A percentile compares a stretch with the other conserved stretches of the same genome.
Conservation (phyloP, 92 coral and sea anemone genomes). For the Phenganax stokvisi region DNA sequence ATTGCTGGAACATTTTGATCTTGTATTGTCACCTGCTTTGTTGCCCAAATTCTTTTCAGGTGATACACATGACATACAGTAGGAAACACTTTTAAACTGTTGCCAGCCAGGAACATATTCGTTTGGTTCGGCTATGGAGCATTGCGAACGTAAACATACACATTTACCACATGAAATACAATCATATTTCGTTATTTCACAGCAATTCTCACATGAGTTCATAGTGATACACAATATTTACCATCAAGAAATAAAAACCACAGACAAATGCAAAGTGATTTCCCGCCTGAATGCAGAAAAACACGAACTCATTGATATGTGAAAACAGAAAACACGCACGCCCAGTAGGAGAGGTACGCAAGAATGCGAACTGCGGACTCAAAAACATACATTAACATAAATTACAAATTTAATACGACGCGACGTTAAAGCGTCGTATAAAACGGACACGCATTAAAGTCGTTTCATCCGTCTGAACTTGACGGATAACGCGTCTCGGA, state of each 20-base stretch:
- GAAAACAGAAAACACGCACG: background rate
- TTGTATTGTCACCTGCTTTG: background rate
- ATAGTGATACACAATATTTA: slow-evolving; percentile 19
- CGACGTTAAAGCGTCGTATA: background rate
- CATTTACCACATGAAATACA: slow-evolving; percentile 20
- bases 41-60: slow-evolving; percentile 21
- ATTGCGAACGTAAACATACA: slow-evolving; percentile 31
- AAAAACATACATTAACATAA: background rate
- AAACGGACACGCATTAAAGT: background rate
- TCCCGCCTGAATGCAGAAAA: slow-evolving; percentile 22
- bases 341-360: background rate
- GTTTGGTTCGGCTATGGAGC: slow-evolving; percentile 35
- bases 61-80: slow-evolving; percentile 36
- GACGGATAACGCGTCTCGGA: too few species aligned
- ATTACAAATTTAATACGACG: slow-evolving; percentile 3
- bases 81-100: slow-evolving; percentile 34
- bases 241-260: slow-evolving; percentile 38
- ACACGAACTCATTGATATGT: background rate
- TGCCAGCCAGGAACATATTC: slow-evolving; percentile 33
- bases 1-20: slow-evolving; percentile 19
- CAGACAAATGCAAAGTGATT: slow-evolving; percentile 36
- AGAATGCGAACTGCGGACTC: background rate
- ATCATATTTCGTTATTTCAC: slow-evolving; percentile 6
- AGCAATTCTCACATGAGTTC: slow-evolving; percentile 14
- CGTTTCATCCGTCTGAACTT: background rate